Percentiles rank a stretch among this genome's conserved stretches.
phyloP scores from a whole-genome alignment of 2,888 invertebrate genomes.

The Diaperis boleti region DNA sequence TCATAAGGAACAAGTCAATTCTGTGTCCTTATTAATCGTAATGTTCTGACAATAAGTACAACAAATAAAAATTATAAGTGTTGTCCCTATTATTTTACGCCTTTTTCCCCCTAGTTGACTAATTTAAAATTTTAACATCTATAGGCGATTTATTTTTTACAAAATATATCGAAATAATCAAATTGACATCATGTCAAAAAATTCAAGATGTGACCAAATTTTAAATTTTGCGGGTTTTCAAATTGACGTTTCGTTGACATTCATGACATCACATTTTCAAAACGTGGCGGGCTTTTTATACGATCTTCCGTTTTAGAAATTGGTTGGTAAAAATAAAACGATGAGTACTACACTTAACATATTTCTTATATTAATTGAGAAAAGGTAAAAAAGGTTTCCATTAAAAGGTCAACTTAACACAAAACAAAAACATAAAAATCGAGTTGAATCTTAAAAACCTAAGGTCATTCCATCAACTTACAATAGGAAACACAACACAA shows the following conservation, averaged over 20 bases:
- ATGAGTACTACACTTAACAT: conserved; percentile 41
- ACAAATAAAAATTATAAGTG: conserved; percentile 54
- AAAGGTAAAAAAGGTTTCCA: conserved; percentile 28
- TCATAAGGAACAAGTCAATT: conserved; percentile 30
- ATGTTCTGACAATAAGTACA: conserved; percentile 59
- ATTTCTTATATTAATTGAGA: conserved; percentile 30
- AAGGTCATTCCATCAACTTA: conserved; percentile 2
- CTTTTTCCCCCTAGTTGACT: not conserved
- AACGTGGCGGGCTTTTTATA: too few relatives aligned
- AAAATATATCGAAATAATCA: too few relatives aligned
- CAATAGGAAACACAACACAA: conserved; percentile 15
- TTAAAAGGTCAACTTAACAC: conserved; percentile 9
- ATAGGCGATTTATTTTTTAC: not conserved
- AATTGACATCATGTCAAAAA: too few relatives aligned
- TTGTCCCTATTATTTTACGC: conserved; percentile 34
- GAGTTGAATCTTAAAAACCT: conserved; percentile 13
- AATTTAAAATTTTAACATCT: not conserved
- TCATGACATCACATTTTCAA: too few relatives aligned
- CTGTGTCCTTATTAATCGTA: conserved; percentile 53
- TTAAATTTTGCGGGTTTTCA: too few relatives aligned
- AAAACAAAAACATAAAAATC: conserved; percentile 16
- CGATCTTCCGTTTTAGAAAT: too few relatives aligned
- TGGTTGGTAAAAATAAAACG: too few relatives aligned
- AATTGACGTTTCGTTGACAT: too few relatives aligned
- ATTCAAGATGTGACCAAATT: too few relatives aligned